These are phyloP conservation scores for Pedionomus torquatus DNA, from an alignment of 2,113 vertebrate species.

Conservation along the genomic window DNA sequence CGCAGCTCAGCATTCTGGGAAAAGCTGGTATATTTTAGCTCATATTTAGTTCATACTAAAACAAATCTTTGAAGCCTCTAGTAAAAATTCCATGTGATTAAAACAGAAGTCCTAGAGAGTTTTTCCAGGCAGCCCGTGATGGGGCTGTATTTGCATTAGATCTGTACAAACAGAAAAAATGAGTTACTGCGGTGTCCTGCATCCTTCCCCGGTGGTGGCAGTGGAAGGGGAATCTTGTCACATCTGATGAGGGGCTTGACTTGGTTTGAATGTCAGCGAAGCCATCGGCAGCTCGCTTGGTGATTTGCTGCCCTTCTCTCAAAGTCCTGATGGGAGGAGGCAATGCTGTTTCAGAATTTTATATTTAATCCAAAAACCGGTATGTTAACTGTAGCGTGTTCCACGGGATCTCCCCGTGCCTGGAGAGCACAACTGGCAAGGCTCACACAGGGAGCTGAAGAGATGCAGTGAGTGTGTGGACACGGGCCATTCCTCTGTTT, in stretches of 20 bases:
- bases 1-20: not conserved
- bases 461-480: not conserved
- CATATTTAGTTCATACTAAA: not conserved
- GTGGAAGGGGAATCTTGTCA: not conserved
- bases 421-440: not conserved
- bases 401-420: not conserved
- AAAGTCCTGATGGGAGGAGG: not conserved
- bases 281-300: not conserved
- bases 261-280: not conserved
- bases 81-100: not conserved
- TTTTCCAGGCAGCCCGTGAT: not conserved
- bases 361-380: not conserved
- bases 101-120: not conserved
- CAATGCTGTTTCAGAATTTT: not conserved
- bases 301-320: not conserved
- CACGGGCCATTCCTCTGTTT: accelerated
- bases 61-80: not conserved
- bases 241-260: accelerated
- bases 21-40: not conserved
- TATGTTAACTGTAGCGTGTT: not conserved
- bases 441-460: accelerated
- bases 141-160: not conserved
- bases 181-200: not conserved
- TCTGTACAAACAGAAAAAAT: not conserved
- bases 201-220: not conserved